Conservation (phyloP, 2,113 vertebrate genomes). For the Siniperca knerii region DNA sequence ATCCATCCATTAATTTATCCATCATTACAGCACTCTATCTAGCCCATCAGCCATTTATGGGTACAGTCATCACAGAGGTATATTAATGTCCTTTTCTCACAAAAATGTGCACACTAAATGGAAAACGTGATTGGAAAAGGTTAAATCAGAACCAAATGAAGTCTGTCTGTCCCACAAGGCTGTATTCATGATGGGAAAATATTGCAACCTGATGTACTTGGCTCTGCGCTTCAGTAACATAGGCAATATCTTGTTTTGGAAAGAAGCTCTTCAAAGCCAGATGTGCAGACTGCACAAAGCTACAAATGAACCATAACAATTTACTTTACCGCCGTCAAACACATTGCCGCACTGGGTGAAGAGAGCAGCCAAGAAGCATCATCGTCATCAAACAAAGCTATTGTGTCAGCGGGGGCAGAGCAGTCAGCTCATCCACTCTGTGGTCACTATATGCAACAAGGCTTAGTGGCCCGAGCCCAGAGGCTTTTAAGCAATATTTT, state of each 20-base stretch:
- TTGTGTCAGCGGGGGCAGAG: conserved; percentile 43
- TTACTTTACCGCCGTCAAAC: conserved; percentile 54
- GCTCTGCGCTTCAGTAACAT: conserved; percentile 14
- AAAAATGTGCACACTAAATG: conserved; percentile 17
- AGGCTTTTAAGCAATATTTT: conserved; percentile 55
- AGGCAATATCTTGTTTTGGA: conserved; percentile 54
- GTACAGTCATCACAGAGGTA: conserved; percentile 6
- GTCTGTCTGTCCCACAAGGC: conserved; percentile 18
- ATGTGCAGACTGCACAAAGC: conserved; percentile 54
- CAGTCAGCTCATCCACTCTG: conserved; percentile 45
- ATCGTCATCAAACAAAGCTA: conserved; percentile 31
- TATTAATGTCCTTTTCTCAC: conserved; percentile 11
- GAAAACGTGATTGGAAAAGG: conserved; percentile 9
- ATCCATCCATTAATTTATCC: conserved; percentile 43
- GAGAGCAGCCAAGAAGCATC: conserved; percentile 55
- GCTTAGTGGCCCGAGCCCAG: conserved; percentile 45
- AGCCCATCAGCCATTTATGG: conserved; percentile 1
- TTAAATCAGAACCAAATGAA: conserved; percentile 41
- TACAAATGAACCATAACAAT: conserved; percentile 66
- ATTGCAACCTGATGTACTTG: conserved; percentile 55
- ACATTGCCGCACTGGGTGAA: background rate
- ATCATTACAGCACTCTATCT: background rate
- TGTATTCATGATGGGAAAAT: conserved; percentile 43
- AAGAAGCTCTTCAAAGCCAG: conserved; percentile 52
- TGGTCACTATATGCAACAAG: conserved; percentile 46